phyloP scores from a whole-genome alignment of 2,797 vertebrate species.

The Sebastes trivittatus region DNA sequence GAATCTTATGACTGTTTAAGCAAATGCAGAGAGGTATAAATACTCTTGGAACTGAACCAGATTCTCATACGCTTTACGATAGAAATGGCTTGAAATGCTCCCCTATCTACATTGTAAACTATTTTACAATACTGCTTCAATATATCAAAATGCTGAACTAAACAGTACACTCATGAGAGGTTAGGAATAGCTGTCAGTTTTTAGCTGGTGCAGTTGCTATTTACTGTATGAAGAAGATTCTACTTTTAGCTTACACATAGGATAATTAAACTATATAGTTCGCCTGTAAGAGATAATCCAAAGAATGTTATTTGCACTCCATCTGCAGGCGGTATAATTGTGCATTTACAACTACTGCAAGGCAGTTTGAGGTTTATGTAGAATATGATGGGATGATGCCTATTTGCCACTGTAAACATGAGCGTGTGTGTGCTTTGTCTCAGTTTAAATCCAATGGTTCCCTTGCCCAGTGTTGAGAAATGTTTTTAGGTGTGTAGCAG shows the following conservation, averaged over 20 bases:
- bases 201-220: constrained; percentile 9
- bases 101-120: background rate
- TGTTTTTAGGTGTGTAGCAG: constrained; percentile 34
- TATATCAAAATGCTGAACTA: constrained; percentile 52
- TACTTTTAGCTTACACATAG: constrained; percentile 13
- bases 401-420: constrained; percentile 28
- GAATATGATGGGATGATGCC: constrained; percentile 19
- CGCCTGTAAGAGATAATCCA: constrained; percentile 70
- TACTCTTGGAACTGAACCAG: constrained; percentile 11
- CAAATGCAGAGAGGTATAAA: constrained; percentile 8
- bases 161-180: constrained; percentile 11
- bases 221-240: constrained; percentile 20
- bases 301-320: constrained; percentile 76
- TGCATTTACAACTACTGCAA: constrained; percentile 39
- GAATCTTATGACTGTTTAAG: constrained; percentile 42
- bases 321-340: constrained; percentile 46
- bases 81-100: constrained; percentile 28
- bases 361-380: constrained; percentile 33
- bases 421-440: constrained; percentile 15
- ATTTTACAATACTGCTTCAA: constrained; percentile 46
- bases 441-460: constrained; percentile 15
- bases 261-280: constrained; percentile 24
- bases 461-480: background rate
- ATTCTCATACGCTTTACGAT: constrained; percentile 14
- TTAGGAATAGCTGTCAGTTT: constrained; percentile 21